A percentile compares a stretch with the other conserved stretches of the same genome.
Conservation (phyloP, 2,113 vertebrate species). For the Hypomesus transpacificus region DNA sequence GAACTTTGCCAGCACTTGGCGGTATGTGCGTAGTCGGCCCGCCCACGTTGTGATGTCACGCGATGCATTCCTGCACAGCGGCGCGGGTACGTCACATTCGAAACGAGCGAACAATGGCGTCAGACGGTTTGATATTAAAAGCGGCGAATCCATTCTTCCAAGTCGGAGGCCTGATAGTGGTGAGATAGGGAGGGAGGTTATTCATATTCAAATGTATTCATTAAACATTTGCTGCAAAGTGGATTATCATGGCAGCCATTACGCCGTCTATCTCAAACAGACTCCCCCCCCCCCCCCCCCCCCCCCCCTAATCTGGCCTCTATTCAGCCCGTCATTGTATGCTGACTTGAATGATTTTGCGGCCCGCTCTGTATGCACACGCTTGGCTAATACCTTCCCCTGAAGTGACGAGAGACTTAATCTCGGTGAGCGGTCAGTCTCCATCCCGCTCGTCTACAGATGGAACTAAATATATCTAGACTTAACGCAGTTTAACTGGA, state of each 20-base stretch:
- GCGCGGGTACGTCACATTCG: too few relatives aligned
- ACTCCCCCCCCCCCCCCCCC: too few relatives aligned
- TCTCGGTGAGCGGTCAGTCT: too few relatives aligned
- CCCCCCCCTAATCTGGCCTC: neutral
- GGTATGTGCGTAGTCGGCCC: too few relatives aligned
- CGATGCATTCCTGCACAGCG: too few relatives aligned
- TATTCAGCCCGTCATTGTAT: neutral
- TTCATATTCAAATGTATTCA: constrained; percentile 8
- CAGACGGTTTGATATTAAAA: neutral
- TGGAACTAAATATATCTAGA: too few relatives aligned
- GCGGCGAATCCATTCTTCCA: neutral
- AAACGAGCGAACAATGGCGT: too few relatives aligned
- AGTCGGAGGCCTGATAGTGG: neutral
- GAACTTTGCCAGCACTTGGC: neutral
- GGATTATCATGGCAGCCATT: constrained; percentile 3
- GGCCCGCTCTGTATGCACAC: neutral
- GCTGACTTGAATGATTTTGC: neutral
- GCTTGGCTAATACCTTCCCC: too few relatives aligned
- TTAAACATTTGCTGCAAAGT: constrained; percentile 5
- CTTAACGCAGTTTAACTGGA: too few relatives aligned
- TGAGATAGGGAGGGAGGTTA: neutral
- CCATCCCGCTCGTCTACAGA: too few relatives aligned
- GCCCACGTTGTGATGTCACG: too few relatives aligned
- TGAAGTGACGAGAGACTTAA: too few relatives aligned
- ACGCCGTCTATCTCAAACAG: neutral